phyloP scores from a whole-genome alignment of 2,888 invertebrate species.

The Drosophila acutilabella region DNA sequence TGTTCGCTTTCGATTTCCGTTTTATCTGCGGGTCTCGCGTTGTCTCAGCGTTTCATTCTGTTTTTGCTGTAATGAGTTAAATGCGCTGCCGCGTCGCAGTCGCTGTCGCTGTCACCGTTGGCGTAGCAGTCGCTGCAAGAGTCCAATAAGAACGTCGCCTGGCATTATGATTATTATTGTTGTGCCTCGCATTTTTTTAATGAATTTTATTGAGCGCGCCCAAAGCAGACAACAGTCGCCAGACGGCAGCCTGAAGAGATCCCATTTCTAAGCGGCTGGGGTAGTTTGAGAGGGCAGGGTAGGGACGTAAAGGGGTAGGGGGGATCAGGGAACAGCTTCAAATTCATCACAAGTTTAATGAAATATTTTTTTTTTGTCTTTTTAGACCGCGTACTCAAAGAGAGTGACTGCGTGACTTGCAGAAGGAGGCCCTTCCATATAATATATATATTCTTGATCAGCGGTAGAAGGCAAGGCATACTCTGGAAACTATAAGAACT shows the following conservation, averaged over 20 bases:
- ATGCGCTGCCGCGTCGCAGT: conserved; percentile 29
- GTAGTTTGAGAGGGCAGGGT: background rate
- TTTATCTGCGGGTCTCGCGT: conserved; percentile 63
- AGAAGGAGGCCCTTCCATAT: too few species aligned
- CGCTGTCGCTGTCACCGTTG: conserved; percentile 8
- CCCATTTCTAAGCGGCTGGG: conserved; percentile 5
- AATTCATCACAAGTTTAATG: conserved; percentile 40
- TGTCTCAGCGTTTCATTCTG: conserved; percentile 31
- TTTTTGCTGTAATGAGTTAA: conserved; percentile 38
- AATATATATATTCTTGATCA: too few species aligned
- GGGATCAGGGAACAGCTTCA: conserved; percentile 7
- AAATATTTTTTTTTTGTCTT: background rate
- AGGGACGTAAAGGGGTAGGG: conserved; percentile 1
- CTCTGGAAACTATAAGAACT: too few species aligned
- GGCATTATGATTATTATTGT: conserved; percentile 55
- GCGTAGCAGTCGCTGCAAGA: conserved; percentile 35
- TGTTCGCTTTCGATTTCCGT: conserved; percentile 64
- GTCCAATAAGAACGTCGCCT: conserved; percentile 46
- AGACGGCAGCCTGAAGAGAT: conserved; percentile 23
- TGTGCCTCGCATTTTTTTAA: conserved; percentile 50
- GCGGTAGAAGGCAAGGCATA: too few species aligned
- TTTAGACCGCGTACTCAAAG: too few species aligned
- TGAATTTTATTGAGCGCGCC: conserved; percentile 65
- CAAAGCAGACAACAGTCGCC: conserved; percentile 17
- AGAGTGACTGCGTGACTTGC: too few species aligned